Percentiles rank a stretch among this genome's conserved stretches.
Conservation (phyloP, 2,888 invertebrate genomes). For the Cerastis leucographa region DNA sequence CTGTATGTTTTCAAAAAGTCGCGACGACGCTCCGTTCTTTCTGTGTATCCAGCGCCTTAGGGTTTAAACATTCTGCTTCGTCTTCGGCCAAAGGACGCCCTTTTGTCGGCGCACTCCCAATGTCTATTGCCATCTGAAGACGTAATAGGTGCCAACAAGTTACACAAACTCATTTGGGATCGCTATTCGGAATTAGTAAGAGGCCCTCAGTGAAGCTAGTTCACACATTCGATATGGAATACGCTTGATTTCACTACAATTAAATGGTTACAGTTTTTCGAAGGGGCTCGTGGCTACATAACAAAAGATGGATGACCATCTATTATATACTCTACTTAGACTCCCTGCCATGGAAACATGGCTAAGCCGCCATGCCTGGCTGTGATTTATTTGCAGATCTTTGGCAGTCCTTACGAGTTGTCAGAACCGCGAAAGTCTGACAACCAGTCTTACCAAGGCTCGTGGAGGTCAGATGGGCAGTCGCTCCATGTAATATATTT, state of each 20-base stretch:
- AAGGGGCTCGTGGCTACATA: background rate
- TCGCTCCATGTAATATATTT: background rate
- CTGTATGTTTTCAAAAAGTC: no score
- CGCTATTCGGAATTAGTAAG: constrained; percentile 61
- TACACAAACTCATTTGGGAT: constrained; percentile 69
- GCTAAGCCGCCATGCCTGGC: background rate
- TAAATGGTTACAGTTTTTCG: background rate
- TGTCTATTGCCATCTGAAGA: constrained; percentile 44
- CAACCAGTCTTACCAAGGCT: background rate
- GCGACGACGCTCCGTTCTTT: no score
- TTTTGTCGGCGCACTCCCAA: background rate
- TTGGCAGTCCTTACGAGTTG: background rate
- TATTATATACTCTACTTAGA: background rate
- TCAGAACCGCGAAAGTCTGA: background rate
- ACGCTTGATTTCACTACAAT: constrained; percentile 53
- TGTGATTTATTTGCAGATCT: background rate
- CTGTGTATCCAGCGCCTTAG: no score
- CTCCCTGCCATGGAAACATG: background rate
- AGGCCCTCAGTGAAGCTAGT: constrained; percentile 46
- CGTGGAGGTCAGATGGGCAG: background rate
- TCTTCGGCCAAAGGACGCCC: background rate
- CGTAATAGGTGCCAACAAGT: constrained; percentile 53
- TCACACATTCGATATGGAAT: constrained; percentile 57
- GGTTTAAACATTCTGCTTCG: background rate
- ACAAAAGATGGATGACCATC: background rate